phyloP scores from a whole-genome alignment of 2,113 vertebrate species.

The Neotoma lepida region DNA sequence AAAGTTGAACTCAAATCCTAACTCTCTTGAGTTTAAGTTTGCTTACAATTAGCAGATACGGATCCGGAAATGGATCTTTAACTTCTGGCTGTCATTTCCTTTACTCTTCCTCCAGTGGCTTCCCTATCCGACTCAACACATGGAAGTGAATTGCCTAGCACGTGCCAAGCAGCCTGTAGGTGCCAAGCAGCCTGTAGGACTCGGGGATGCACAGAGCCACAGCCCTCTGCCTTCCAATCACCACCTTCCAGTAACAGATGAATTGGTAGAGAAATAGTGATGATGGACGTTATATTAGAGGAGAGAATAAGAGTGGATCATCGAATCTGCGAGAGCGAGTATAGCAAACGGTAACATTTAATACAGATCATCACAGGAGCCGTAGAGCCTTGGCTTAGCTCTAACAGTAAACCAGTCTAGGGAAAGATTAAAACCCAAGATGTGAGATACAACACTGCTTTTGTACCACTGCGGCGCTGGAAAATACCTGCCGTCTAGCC shows the following conservation, averaged over 20 bases:
- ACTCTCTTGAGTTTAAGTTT: background rate
- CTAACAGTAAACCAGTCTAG: background rate
- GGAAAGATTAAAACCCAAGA: conserved; percentile 9
- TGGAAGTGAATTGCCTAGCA: background rate
- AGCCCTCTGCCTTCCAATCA: background rate
- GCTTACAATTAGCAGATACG: background rate
- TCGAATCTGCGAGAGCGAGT: background rate
- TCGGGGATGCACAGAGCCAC: background rate
- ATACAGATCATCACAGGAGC: background rate
- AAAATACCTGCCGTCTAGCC: no score
- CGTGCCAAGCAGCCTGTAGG: background rate
- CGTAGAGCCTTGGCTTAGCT: background rate
- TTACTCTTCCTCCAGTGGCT: background rate
- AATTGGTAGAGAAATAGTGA: background rate
- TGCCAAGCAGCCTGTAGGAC: background rate
- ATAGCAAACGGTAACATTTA: background rate
- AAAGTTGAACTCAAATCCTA: background rate
- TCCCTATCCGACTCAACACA: background rate
- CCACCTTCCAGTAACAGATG: background rate
- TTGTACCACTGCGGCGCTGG: background rate
- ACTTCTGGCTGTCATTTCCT: background rate
- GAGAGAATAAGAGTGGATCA: background rate
- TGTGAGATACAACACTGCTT: background rate
- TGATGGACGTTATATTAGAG: background rate
- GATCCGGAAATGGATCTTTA: background rate